phyloP scores from a whole-genome alignment of 2,797 vertebrate genomes.

The Sus cebifrons region DNA sequence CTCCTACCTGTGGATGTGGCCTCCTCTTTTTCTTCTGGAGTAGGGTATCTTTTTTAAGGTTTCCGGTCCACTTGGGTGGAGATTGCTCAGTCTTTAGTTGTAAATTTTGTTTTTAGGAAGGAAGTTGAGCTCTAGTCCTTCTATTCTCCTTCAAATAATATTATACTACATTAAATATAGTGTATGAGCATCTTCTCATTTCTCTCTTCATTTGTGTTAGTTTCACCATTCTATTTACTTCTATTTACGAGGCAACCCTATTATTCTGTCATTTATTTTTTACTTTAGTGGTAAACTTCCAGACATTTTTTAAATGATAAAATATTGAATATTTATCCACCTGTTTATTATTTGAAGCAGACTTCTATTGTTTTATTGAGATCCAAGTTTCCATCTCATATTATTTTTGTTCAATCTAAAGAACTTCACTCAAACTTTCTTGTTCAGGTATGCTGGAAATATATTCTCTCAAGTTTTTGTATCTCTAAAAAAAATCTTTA shows the following conservation, averaged over 20 bases:
- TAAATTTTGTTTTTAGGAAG: too few species aligned
- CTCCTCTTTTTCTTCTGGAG: too few species aligned
- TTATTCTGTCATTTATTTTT: background rate
- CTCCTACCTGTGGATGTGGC: too few species aligned
- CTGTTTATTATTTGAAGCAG: background rate
- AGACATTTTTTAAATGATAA: background rate
- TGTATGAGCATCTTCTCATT: background rate
- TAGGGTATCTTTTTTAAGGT: too few species aligned
- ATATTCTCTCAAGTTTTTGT: background rate
- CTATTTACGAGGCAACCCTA: background rate
- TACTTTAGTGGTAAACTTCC: background rate
- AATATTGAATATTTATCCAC: background rate
- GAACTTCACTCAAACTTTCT: too few species aligned
- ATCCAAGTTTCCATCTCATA: background rate
- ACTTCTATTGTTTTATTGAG: background rate
- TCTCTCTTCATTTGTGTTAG: background rate
- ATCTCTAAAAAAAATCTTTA: background rate
- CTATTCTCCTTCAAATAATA: background rate
- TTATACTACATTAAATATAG: background rate
- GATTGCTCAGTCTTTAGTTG: too few species aligned
- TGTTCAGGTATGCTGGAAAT: background rate
- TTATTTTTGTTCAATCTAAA: background rate
- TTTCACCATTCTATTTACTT: background rate
- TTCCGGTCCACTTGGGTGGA: too few species aligned
- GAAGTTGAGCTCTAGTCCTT: too few species aligned